Conservation (phyloP, 2,888 invertebrate species). For the Linnaemya vulpina region DNA sequence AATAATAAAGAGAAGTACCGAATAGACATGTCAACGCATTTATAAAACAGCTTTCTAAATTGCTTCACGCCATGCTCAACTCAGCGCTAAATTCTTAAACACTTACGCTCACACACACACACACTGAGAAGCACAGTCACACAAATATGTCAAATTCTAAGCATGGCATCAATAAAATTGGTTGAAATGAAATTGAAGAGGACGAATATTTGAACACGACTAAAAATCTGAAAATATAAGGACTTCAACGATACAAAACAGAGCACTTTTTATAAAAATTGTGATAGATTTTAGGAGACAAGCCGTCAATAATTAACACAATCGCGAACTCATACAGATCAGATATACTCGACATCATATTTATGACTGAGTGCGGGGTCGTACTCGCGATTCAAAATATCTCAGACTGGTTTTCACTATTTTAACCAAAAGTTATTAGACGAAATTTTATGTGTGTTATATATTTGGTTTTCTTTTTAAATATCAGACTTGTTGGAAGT, state of each 20-base stretch:
- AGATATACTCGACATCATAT: too few species aligned
- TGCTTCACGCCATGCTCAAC: conserved; percentile 54
- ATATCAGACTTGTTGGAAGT: too few species aligned
- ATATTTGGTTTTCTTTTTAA: too few species aligned
- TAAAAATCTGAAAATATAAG: background rate
- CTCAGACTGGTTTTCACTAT: too few species aligned
- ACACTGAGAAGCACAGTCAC: background rate
- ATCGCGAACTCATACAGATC: too few species aligned
- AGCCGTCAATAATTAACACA: too few species aligned
- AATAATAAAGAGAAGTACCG: conserved; percentile 21
- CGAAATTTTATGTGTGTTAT: too few species aligned
- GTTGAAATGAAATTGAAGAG: conserved; percentile 45
- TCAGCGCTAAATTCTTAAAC: conserved; percentile 32
- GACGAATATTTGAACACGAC: background rate
- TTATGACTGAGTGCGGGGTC: too few species aligned
- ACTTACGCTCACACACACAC: background rate
- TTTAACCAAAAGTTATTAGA: too few species aligned
- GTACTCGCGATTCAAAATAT: too few species aligned
- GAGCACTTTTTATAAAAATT: background rate
- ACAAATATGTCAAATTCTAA: conserved; percentile 58
- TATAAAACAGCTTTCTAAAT: conserved; percentile 68
- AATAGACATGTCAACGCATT: conserved; percentile 70
- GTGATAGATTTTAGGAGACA: background rate
- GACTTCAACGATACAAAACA: background rate
- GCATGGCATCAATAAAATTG: conserved; percentile 54